Conservation (phyloP, 2,797 vertebrate species). For the Epinephelus awoara region DNA sequence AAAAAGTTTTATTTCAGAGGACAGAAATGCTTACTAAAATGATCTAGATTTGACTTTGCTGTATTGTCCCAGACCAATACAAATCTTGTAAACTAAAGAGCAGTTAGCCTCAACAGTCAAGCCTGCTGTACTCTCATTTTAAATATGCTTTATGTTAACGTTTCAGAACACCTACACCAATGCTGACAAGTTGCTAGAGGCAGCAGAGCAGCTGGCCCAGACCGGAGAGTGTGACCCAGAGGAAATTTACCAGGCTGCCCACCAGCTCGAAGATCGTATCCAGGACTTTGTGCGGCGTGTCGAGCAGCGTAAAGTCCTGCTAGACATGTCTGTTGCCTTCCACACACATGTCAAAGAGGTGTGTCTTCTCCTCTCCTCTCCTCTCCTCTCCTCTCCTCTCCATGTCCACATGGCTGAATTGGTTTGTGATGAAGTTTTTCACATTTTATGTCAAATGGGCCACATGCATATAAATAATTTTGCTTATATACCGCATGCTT, state of each 20-base stretch:
- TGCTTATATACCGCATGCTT: not conserved
- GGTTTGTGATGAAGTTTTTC: not conserved
- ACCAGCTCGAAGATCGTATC: constrained; percentile 96
- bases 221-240: constrained; percentile 98
- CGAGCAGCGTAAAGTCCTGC: constrained; percentile 94
- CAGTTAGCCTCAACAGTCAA: not conserved
- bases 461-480: not conserved
- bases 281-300: constrained; percentile 98
- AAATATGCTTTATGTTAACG: constrained; percentile 11
- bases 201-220: constrained; percentile 97
- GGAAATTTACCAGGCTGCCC: constrained; percentile 98
- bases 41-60: not conserved
- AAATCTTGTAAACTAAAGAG: not conserved
- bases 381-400: not conserved
- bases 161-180: constrained; percentile 98
- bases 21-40: not conserved
- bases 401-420: not conserved
- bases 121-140: constrained; percentile 2
- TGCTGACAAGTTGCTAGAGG: constrained; percentile 96
- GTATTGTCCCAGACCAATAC: not conserved
- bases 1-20: not conserved
- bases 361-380: constrained; percentile 36
- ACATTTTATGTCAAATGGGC: not conserved
- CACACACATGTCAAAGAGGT: constrained; percentile 99
- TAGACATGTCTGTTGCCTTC: constrained; percentile 99